phyloP scores from a whole-genome alignment of 2,888 invertebrate genomes.

The Micoletzkya japonica region DNA sequence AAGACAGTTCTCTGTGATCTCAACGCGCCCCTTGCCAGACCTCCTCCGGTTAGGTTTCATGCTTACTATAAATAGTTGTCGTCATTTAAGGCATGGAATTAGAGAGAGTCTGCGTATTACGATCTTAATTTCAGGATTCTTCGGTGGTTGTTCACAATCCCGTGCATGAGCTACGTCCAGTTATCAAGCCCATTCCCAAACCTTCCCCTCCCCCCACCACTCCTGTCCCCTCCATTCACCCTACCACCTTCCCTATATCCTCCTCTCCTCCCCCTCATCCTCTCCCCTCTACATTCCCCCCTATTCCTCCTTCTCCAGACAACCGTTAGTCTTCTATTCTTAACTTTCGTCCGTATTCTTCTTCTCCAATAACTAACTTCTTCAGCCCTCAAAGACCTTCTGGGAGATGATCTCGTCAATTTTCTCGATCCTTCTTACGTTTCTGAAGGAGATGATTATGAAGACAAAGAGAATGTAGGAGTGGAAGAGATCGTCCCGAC shows the following conservation, averaged over 20 bases:
- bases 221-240: not conserved
- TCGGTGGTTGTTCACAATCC: not conserved
- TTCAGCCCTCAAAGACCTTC: slow-evolving; percentile 50
- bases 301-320: slow-evolving; percentile 19
- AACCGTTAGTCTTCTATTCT: slow-evolving; percentile 6
- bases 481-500: slow-evolving; percentile 7
- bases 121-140: not conserved
- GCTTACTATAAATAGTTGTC: not conserved
- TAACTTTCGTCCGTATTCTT: not conserved
- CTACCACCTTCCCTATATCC: not conserved
- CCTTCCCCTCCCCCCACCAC: not conserved
- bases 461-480: slow-evolving; percentile 29
- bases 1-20: not conserved
- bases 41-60: not conserved
- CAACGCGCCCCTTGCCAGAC: not conserved
- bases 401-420: slow-evolving; percentile 51
- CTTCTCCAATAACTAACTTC: not conserved
- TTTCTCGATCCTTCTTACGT: slow-evolving; percentile 53
- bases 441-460: slow-evolving; percentile 42
- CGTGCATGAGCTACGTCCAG: not conserved
- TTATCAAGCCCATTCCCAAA: slow-evolving; percentile 8
- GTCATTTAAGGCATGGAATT: not conserved
- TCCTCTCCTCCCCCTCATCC: slow-evolving; percentile 6
- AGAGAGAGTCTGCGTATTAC: not conserved
- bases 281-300: not conserved